A percentile compares a stretch with the other conserved stretches of the same genome.
These are phyloP conservation scores for Mesoclemmys tuberculata DNA, from an alignment of 2,113 vertebrate species.

Conservation along the genomic window DNA sequence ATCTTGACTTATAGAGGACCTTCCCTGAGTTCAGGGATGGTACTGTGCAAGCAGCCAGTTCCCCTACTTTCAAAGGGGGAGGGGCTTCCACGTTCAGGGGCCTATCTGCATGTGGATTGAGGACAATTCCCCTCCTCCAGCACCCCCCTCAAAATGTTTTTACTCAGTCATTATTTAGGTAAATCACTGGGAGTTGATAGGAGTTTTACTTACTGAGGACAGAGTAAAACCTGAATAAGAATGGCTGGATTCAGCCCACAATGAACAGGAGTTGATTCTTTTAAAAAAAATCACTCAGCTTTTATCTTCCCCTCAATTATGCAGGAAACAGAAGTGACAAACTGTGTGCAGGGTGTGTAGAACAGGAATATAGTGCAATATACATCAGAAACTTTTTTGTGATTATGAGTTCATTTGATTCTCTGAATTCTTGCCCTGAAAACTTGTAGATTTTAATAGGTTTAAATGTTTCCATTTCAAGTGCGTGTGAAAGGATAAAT, in stretches of 20 bases:
- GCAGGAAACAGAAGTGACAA: not conserved
- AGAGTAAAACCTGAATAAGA: not conserved
- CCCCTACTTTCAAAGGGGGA: not conserved
- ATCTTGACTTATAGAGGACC: not conserved
- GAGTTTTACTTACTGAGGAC: not conserved
- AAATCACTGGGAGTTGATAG: not conserved
- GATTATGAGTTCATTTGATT: not conserved
- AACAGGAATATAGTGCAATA: not conserved
- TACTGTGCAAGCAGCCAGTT: too few relatives aligned
- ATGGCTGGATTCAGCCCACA: not conserved
- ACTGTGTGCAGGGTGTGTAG: accelerated
- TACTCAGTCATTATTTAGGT: not conserved
- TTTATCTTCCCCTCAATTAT: not conserved
- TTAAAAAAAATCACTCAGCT: not conserved
- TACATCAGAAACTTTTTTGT: not conserved
- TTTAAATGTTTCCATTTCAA: not conserved
- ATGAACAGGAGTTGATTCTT: accelerated
- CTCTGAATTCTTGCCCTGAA: not conserved
- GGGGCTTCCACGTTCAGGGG: not conserved
- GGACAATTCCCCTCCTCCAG: not conserved
- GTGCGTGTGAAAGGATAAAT: accelerated
- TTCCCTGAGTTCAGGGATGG: not conserved
- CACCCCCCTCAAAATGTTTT: not conserved
- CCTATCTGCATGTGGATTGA: not conserved
- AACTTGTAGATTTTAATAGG: not conserved